A percentile compares a stretch with the other conserved stretches of the same genome.
Evolutionary conservation across 2,113 vertebrate species (phyloP).

Genomic region (Etheostoma spectabile): DNA sequence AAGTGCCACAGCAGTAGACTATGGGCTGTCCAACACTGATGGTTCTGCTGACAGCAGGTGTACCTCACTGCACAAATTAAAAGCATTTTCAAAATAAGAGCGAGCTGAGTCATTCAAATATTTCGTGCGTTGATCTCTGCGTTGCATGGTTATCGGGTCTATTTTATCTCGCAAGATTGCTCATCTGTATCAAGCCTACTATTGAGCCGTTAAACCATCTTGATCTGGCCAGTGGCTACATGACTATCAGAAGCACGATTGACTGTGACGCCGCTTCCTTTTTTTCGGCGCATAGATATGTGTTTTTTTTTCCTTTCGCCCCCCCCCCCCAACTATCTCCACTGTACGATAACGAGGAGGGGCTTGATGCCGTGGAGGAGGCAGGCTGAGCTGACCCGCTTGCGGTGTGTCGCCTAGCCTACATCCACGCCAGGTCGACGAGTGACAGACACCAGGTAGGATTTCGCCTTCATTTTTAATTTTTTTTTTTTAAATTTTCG

Average conservation of each 20-base stretch:
- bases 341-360: conserved; percentile 82
- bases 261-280: conserved; percentile 75
- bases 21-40: neutral
- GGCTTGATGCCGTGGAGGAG: conserved; percentile 80
- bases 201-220: neutral
- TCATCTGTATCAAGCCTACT: neutral
- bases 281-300: conserved; percentile 66
- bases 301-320: neutral
- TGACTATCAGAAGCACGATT: conserved; percentile 17
- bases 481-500: neutral
- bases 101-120: neutral
- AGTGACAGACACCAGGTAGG: conserved; percentile 82
- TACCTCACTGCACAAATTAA: conserved; percentile 37
- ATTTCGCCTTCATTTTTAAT: conserved; percentile 36
- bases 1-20: neutral
- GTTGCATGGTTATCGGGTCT: neutral
- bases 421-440: conserved; percentile 77
- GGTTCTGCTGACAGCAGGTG: conserved; percentile 34
- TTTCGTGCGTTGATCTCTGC: neutral
- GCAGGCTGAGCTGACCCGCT: conserved; percentile 70
- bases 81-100: conserved; percentile 45
- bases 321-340: conserved; percentile 33
- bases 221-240: neutral
- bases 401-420: conserved; percentile 65
- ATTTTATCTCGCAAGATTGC: neutral